A percentile compares a stretch with the other conserved stretches of the same genome.
These are phyloP conservation scores for Platycnemis pennipes DNA, from an alignment of 2,888 invertebrate genomes.

Conservation along the genomic window DNA sequence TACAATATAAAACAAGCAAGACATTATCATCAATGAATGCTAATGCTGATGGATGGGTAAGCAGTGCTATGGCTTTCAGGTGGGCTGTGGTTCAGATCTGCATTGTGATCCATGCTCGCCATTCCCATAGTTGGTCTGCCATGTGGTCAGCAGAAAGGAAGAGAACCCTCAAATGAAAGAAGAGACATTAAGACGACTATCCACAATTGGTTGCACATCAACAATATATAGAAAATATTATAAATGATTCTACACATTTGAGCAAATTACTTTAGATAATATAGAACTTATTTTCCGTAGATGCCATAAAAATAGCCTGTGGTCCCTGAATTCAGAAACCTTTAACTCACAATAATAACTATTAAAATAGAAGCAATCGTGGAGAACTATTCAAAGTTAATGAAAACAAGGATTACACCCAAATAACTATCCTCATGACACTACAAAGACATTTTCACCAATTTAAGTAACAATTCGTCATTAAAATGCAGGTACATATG, in stretches of 20 bases:
- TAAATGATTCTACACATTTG: conserved; percentile 38
- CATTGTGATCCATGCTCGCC: conserved; percentile 51
- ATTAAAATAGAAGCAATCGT: background rate
- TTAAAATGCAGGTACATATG: conserved; percentile 63
- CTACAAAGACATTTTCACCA: conserved; percentile 33
- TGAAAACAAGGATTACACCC: background rate
- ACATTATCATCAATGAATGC: conserved; percentile 43
- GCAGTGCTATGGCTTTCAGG: conserved; percentile 63
- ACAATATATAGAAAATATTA: conserved; percentile 30
- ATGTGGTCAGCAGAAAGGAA: conserved; percentile 60
- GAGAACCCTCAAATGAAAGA: conserved; percentile 64
- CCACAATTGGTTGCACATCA: background rate
- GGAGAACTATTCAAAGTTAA: background rate
- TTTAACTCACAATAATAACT: background rate
- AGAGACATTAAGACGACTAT: conserved; percentile 45
- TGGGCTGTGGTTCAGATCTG: conserved; percentile 63
- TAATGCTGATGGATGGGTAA: conserved; percentile 34
- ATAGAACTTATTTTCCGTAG: conserved; percentile 1
- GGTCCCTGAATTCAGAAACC: conserved; percentile 63
- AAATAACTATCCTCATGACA: background rate
- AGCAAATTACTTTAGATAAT: conserved; percentile 46
- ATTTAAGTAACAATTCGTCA: conserved; percentile 52
- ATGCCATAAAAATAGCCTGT: conserved; percentile 38
- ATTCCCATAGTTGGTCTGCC: conserved; percentile 24
- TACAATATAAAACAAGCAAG: conserved; percentile 51